Conservation (phyloP, 2,888 invertebrate species). For the Apamea anceps region DNA sequence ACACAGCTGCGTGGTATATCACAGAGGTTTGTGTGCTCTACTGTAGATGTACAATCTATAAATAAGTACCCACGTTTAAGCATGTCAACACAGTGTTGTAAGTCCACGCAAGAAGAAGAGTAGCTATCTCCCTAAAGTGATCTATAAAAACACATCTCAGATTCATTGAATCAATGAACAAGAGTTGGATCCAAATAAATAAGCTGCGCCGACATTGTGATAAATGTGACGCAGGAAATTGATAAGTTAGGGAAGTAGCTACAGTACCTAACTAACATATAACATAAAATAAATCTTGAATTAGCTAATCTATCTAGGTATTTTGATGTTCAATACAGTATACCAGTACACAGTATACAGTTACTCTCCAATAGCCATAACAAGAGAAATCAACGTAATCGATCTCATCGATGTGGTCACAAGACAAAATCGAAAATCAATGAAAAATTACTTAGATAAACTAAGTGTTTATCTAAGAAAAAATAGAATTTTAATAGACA, state of each 20-base stretch:
- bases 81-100: conserved; percentile 8
- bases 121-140: background rate
- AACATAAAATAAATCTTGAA: background rate
- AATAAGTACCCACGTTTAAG: conserved; percentile 24
- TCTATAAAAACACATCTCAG: conserved; percentile 8
- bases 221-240: background rate
- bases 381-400: background rate
- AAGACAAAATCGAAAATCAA: too few species aligned
- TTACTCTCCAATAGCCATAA: background rate
- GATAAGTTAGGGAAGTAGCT: conserved; percentile 5
- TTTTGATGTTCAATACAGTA: background rate
- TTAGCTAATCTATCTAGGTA: background rate
- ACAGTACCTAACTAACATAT: background rate
- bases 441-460: too few species aligned
- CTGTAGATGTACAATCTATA: conserved; percentile 45
- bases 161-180: conserved; percentile 35
- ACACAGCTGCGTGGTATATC: conserved; percentile 49
- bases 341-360: too few species aligned
- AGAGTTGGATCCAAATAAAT: conserved; percentile 9
- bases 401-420: background rate
- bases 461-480: too few species aligned
- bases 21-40: conserved; percentile 39
- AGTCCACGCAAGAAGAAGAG: conserved; percentile 2
- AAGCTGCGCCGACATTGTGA: background rate
- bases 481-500: too few species aligned